These are phyloP conservation scores for Leptatherina wallacei DNA, from an alignment of 2,797 vertebrate genomes.

Conservation along the genomic window DNA sequence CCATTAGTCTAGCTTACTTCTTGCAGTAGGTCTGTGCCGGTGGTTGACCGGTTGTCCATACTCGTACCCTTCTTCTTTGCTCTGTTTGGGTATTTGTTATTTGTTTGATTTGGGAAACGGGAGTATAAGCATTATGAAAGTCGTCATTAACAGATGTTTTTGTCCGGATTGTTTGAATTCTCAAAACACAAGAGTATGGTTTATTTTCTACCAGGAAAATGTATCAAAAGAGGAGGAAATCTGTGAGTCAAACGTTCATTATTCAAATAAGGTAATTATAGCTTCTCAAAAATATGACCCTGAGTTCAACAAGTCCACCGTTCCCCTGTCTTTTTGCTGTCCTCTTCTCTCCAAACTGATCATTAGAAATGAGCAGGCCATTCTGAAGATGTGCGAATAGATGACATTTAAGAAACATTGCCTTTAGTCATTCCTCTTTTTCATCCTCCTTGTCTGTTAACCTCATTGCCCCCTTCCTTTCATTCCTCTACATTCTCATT, in stretches of 20 bases:
- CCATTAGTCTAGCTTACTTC: conserved; percentile 69
- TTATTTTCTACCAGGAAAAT: conserved; percentile 6
- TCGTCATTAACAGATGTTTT: conserved; percentile 8
- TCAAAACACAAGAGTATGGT: not conserved
- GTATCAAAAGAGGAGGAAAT: not conserved
- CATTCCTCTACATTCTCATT: conserved; percentile 37
- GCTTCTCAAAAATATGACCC: conserved; percentile 39
- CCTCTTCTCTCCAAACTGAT: conserved; percentile 35
- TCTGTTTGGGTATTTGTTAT: conserved; percentile 24
- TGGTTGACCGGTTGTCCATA: conserved; percentile 43
- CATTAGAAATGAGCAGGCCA: conserved; percentile 39
- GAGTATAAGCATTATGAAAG: not conserved
- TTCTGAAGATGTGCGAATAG: conserved; percentile 42
- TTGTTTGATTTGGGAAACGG: not conserved
- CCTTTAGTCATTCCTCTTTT: conserved; percentile 50
- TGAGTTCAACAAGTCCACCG: conserved; percentile 22
- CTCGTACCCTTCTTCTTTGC: conserved; percentile 24
- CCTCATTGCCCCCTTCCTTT: conserved; percentile 49
- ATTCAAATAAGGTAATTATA: conserved; percentile 35
- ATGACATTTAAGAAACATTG: conserved; percentile 67
- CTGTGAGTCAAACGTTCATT: not conserved
- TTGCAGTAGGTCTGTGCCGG: conserved; percentile 44
- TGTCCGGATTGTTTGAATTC: not conserved
- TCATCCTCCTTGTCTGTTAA: conserved; percentile 53
- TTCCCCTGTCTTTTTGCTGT: conserved; percentile 8